Evolutionary conservation across 2,797 vertebrate genomes (phyloP).

Genomic region (Cynopterus sphinx): DNA sequence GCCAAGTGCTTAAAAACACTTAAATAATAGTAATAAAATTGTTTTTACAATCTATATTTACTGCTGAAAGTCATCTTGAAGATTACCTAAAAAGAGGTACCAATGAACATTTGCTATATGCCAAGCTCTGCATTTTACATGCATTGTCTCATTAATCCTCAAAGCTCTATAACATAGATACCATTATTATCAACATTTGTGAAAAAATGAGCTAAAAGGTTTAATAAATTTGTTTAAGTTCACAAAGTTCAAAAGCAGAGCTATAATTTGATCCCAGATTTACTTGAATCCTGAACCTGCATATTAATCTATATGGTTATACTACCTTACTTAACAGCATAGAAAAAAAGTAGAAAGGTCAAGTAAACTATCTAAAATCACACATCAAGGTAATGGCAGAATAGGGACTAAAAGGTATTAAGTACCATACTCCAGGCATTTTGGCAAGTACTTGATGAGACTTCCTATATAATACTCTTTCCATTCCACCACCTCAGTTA

Average conservation of each 20-base stretch:
- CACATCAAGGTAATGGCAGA: not conserved
- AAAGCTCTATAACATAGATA: not conserved
- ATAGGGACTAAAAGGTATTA: not conserved
- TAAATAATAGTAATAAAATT: not conserved
- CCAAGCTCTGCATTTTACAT: not conserved
- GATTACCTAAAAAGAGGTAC: not conserved
- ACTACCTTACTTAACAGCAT: not conserved
- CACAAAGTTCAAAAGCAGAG: not conserved
- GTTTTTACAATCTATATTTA: not conserved
- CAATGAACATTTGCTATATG: slow-evolving; percentile 24
- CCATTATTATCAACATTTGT: not conserved
- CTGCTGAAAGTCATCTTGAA: slow-evolving; percentile 21
- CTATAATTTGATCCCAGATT: not conserved
- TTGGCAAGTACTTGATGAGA: not conserved
- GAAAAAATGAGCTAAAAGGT: not conserved
- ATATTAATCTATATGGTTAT: not conserved
- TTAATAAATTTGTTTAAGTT: not conserved
- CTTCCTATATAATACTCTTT: not conserved
- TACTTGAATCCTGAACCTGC: not conserved
- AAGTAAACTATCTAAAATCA: not conserved
- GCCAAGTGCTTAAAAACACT: not conserved
- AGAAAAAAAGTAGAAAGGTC: not conserved
- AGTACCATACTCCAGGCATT: not conserved
- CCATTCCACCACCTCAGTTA: not conserved
- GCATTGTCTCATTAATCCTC: not conserved